These are phyloP conservation scores for Philopedon plagiatum DNA, from an alignment of 2,888 invertebrate genomes.

Conservation along the genomic window DNA sequence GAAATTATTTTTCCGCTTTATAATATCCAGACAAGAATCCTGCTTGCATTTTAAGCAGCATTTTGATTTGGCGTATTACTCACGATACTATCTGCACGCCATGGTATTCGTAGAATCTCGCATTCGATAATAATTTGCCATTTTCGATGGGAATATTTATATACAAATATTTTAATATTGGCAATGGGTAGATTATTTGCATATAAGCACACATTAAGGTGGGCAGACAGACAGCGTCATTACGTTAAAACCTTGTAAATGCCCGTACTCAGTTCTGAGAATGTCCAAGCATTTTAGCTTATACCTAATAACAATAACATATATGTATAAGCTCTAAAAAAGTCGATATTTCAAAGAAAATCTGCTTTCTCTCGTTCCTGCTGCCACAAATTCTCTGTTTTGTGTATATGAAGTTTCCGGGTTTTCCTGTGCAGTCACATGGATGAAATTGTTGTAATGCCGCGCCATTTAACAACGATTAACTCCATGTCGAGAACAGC, in stretches of 20 bases:
- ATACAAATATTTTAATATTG: slow-evolving; percentile 12
- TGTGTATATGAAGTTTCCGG: slow-evolving; percentile 49
- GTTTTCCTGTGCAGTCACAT: slow-evolving; percentile 42
- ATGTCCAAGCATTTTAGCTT: too few relatives aligned
- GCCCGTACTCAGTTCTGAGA: too few relatives aligned
- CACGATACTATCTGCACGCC: slow-evolving; percentile 42
- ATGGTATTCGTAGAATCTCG: slow-evolving; percentile 43
- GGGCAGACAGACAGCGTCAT: too few relatives aligned
- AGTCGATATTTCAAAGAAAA: neutral
- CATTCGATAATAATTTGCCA: slow-evolving; percentile 38
- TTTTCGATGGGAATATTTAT: slow-evolving; percentile 27
- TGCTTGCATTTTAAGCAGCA: slow-evolving; percentile 50
- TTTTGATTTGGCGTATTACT: slow-evolving; percentile 50
- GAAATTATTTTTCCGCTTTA: slow-evolving; percentile 53
- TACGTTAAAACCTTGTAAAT: too few relatives aligned
- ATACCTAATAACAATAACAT: too few relatives aligned
- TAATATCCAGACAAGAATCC: slow-evolving; percentile 51
- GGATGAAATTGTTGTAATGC: slow-evolving; percentile 46
- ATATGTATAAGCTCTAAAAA: too few relatives aligned
- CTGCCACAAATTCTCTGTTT: slow-evolving; percentile 47
- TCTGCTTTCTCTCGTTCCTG: neutral
- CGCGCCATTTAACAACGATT: slow-evolving; percentile 48
- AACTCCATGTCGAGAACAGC: slow-evolving; percentile 48
- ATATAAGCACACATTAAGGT: neutral
- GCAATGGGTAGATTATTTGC: neutral